Percentiles rank a stretch among this genome's conserved stretches.
phyloP scores from a whole-genome alignment of 2,888 invertebrate species.

The Pogonocherus hispidulus region DNA sequence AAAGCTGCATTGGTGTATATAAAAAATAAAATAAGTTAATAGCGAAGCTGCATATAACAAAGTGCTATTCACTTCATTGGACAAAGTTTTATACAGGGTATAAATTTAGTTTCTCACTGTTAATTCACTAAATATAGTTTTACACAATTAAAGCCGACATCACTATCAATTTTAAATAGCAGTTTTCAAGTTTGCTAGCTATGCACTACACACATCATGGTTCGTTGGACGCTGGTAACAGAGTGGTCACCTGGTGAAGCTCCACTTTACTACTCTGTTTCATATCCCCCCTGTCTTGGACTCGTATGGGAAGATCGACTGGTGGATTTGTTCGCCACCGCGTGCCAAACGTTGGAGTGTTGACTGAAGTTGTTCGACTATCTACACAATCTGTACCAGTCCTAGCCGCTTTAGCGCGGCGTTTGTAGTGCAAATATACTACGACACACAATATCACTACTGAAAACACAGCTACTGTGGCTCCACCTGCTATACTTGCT shows the following conservation, averaged over 20 bases:
- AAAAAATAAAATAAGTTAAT: slow-evolving; percentile 62
- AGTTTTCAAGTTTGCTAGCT: slow-evolving; percentile 51
- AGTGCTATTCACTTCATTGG: slow-evolving; percentile 56
- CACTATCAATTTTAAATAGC: slow-evolving; percentile 57
- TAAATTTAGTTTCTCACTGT: slow-evolving; percentile 54
- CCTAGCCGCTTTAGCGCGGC: slow-evolving; percentile 68
- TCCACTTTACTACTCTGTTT: slow-evolving; percentile 54
- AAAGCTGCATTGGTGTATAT: slow-evolving; percentile 57
- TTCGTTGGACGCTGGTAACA: slow-evolving; percentile 53
- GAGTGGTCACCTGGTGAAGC: slow-evolving; percentile 62
- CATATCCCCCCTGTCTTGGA: slow-evolving; percentile 54
- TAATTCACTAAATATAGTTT: slow-evolving; percentile 51
- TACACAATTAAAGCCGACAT: slow-evolving; percentile 60
- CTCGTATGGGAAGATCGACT: slow-evolving; percentile 48
- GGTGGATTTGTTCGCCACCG: slow-evolving; percentile 61
- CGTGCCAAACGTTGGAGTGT: slow-evolving; percentile 64
- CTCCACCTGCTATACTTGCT: slow-evolving; percentile 89
- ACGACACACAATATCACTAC: slow-evolving; percentile 78
- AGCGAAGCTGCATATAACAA: slow-evolving; percentile 66
- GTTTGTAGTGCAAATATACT: slow-evolving; percentile 77
- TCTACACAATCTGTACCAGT: slow-evolving; percentile 65
- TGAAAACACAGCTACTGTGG: slow-evolving; percentile 80
- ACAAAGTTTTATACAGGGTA: slow-evolving; percentile 52
- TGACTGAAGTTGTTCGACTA: slow-evolving; percentile 53
- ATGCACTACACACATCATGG: slow-evolving; percentile 52